These are phyloP conservation scores for Gryllus longicercus DNA, from an alignment of 2,888 invertebrate species.

Conservation along the genomic window DNA sequence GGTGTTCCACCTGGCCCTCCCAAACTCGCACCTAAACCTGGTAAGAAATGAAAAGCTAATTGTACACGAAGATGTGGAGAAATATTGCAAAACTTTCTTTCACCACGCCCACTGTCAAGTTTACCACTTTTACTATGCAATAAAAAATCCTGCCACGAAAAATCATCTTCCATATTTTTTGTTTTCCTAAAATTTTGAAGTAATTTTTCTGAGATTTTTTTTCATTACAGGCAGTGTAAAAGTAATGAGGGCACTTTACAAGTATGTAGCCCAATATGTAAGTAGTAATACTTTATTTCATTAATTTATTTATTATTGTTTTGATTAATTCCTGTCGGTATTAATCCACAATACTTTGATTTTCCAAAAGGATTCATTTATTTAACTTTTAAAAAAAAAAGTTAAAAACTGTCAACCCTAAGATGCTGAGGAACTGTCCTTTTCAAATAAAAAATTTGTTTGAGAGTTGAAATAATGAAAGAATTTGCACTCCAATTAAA, in stretches of 20 bases:
- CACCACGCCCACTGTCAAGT: background rate
- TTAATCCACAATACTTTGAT: background rate
- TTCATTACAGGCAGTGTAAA: slow-evolving; percentile 51
- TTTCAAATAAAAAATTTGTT: too few relatives aligned
- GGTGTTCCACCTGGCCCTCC: background rate
- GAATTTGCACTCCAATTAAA: too few relatives aligned
- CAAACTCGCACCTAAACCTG: background rate
- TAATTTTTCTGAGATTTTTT: background rate
- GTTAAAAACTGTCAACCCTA: too few relatives aligned
- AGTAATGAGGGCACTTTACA: slow-evolving; percentile 56
- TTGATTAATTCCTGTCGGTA: background rate
- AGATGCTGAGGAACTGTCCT: too few relatives aligned
- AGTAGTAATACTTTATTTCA: slow-evolving; percentile 38
- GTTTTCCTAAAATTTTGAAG: background rate
- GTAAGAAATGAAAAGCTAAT: background rate
- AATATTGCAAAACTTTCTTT: too few relatives aligned
- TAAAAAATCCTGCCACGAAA: background rate
- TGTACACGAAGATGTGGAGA: too few relatives aligned
- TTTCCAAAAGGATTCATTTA: too few relatives aligned
- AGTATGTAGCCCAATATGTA: slow-evolving; percentile 57
- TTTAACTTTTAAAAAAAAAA: too few relatives aligned
- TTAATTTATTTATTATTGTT: slow-evolving; percentile 4
- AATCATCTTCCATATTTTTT: too few relatives aligned
- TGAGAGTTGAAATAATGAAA: too few relatives aligned
- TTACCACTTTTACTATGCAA: background rate